Evolutionary conservation across 2,888 invertebrate genomes (phyloP), one percentile per base, ranked within the genome.

Genomic region (Eupithecia inturbata): DNA sequence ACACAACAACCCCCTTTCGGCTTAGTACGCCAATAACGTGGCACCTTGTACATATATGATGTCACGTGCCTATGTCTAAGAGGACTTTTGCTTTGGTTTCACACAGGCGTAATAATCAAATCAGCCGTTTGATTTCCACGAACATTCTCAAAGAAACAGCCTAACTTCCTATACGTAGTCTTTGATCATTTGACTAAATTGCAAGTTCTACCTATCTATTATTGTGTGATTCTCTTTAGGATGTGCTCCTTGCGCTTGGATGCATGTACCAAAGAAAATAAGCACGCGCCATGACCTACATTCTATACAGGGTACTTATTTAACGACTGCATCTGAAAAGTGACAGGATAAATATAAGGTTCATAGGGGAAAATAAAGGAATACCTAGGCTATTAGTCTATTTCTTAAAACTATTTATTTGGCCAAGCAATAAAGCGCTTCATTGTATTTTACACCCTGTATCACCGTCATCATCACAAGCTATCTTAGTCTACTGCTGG

Each of bases 281-380:
- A 75, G 78, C 73, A 80, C 57, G 57, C 26, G 57, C 57, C 74
- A 73, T 76, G 80, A 81, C 79, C 81, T 75, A 80, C 71, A 79
- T 80, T 66, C 49, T 28, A 68, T 39, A 63, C 68, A 26, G 45
- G 33, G 26, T 53, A n/a, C n/a, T n/a, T n/a, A 28, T 16, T 28
- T 16, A 6, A 60, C 9, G 28, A 28, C 28, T 16, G 60, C 28
- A 14, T 60, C 16, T 60, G 16, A 28, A 31, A 31, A 16, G 16
- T 6, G 31, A 62, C 31, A 16, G 62, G 31, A 62, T 16, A 28
- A 28, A 60, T 6, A 26, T 60, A 5, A 22, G n/a, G 10, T 45
- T 45, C n/a, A 45, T 45, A 14, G 45, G 45, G 16, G 16, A 41
- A 39, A 14, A 12, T 31, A 31, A 31, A 31, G 31, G 5, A 31